A percentile compares a stretch with the other conserved stretches of the same genome.
Evolutionary conservation across 2,113 vertebrate species (phyloP).

Genomic region (Eira barbara): DNA sequence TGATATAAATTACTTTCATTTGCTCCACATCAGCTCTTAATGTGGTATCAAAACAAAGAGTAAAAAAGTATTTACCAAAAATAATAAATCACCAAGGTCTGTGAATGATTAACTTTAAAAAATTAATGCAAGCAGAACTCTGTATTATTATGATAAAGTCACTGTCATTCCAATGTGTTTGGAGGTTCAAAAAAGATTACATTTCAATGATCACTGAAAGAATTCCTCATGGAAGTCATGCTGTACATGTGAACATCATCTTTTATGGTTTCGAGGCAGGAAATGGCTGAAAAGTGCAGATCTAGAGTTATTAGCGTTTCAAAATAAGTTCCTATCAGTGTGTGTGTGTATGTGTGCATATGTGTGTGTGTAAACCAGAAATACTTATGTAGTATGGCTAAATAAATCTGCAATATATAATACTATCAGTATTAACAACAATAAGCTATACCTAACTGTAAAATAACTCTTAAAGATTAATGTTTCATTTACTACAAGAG

Average conservation of each 20-base stretch:
- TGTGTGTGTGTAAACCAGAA: neutral
- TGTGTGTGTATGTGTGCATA: neutral
- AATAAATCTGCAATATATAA: neutral
- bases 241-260: neutral
- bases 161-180: neutral
- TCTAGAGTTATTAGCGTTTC: neutral
- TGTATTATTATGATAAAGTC: neutral
- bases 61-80: slow-evolving; percentile 25
- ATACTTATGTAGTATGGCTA: neutral
- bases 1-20: neutral
- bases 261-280: neutral
- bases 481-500: neutral
- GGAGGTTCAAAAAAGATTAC: neutral
- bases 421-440: neutral
- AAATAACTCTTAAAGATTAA: neutral
- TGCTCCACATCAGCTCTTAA: slow-evolving; percentile 17
- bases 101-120: neutral
- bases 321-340: neutral
- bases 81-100: slow-evolving; percentile 21
- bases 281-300: neutral
- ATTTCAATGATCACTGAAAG: neutral
- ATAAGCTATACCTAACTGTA: neutral
- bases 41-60: neutral
- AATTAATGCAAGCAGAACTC: neutral
- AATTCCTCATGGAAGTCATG: neutral